Evolutionary conservation across 1,140 invertebrate genomes (phyloP).

Genomic region (Samia ricini): DNA sequence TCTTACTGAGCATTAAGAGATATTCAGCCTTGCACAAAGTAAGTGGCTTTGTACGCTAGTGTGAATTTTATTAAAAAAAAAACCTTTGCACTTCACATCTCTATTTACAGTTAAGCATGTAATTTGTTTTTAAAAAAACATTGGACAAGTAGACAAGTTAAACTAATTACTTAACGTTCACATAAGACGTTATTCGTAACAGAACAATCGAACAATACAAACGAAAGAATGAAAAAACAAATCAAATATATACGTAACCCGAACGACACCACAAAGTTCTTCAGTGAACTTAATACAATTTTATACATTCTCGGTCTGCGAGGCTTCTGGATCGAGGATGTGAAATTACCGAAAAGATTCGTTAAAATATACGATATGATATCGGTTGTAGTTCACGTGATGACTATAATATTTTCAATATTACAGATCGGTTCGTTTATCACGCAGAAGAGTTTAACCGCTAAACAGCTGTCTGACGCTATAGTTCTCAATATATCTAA

Average conservation of each 20-base stretch:
- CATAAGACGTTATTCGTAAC: too few species aligned
- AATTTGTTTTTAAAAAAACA: background rate
- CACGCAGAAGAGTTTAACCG: slow-evolving; percentile 19
- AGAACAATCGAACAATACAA: too few species aligned
- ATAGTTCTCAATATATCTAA: slow-evolving; percentile 10
- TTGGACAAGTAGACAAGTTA: background rate
- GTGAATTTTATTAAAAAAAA: too few species aligned
- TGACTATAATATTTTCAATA: background rate
- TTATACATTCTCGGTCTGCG: background rate
- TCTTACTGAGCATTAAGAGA: too few species aligned
- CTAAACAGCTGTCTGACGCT: slow-evolving; percentile 17
- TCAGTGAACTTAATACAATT: slow-evolving; percentile 1
- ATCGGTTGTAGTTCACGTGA: background rate
- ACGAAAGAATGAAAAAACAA: background rate
- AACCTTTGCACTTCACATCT: background rate
- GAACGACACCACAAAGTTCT: slow-evolving; percentile 1
- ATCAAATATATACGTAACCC: background rate
- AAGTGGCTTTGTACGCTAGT: too few species aligned
- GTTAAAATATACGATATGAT: background rate
- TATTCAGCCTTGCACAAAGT: too few species aligned
- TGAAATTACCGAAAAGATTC: slow-evolving; percentile 5
- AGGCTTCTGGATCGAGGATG: background rate
- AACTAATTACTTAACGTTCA: too few species aligned
- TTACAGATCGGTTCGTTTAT: slow-evolving; percentile 13
- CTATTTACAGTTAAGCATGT: background rate